A percentile compares a stretch with the other conserved stretches of the same genome.
Conservation (phyloP, 2,888 invertebrate species). For the Bugula neritina region DNA sequence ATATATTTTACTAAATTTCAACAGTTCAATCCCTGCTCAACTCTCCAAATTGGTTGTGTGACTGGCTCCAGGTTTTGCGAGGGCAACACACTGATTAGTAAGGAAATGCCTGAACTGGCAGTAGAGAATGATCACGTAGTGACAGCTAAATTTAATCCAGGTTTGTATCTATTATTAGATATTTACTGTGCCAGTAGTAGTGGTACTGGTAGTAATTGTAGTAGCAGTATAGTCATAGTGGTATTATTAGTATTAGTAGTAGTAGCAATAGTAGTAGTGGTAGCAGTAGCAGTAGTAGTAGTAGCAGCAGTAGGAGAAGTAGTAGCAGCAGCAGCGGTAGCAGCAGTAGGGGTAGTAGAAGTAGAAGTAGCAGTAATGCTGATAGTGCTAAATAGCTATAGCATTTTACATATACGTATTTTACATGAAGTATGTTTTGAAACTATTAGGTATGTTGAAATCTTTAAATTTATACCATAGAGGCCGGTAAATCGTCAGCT, state of each 20-base stretch:
- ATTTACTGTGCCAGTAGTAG: background rate
- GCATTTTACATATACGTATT: too few species aligned
- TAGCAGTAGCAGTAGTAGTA: background rate
- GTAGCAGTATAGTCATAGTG: background rate
- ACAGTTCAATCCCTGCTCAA: conserved; percentile 1
- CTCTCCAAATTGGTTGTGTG: background rate
- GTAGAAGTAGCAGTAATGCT: too few species aligned
- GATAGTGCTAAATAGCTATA: too few species aligned
- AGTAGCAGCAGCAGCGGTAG: conserved; percentile 19
- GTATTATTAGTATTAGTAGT: background rate
- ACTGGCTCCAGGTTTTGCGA: background rate
- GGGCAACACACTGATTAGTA: background rate
- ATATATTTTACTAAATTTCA: too few species aligned
- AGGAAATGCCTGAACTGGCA: background rate
- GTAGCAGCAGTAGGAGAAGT: conserved; percentile 14
- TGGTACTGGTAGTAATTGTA: background rate
- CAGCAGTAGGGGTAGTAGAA: background rate
- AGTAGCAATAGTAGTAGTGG: background rate
- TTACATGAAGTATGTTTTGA: too few species aligned
- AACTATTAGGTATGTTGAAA: too few species aligned
- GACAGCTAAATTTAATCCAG: background rate
- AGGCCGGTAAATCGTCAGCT: background rate
- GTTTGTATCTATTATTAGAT: background rate
- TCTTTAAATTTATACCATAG: too few species aligned
- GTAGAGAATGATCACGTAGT: conserved; percentile 3